Conservation (phyloP, 2,113 vertebrate species). For the Sterna hirundo region DNA sequence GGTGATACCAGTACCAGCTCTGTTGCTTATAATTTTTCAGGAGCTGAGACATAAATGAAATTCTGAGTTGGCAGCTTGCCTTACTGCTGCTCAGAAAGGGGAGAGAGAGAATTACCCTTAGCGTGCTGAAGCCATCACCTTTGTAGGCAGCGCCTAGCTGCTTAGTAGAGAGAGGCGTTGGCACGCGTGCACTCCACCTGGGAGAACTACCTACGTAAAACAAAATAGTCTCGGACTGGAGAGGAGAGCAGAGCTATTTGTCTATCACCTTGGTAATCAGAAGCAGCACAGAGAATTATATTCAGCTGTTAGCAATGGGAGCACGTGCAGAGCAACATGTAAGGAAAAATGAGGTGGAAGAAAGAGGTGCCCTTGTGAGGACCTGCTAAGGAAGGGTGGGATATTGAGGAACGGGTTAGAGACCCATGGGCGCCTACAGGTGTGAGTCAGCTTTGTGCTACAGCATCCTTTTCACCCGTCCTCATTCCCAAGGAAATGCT, state of each 20-base stretch:
- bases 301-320: not conserved
- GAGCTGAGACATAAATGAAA: not conserved
- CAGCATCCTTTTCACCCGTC: not conserved
- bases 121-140: not conserved
- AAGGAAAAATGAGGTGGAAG: not conserved
- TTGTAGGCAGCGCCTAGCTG: not conserved
- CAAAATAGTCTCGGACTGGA: not conserved
- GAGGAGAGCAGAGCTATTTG: not conserved
- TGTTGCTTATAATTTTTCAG: not conserved
- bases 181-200: fast-evolving
- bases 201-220: not conserved
- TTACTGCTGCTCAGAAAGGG: not conserved
- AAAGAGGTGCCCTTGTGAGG: not conserved
- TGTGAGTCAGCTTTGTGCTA: not conserved
- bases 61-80: not conserved
- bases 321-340: not conserved
- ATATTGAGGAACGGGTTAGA: not conserved
- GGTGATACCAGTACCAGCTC: not conserved
- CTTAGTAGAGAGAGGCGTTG: not conserved
- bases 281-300: not conserved
- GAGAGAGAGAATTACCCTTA: not conserved
- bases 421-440: fast-evolving
- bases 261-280: not conserved
- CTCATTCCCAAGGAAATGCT: not conserved
- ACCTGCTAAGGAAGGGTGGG: not conserved